Percentiles rank a stretch among this genome's conserved stretches.
Conservation (phyloP, 2,888 invertebrate species). For the Panzeria rudis region DNA sequence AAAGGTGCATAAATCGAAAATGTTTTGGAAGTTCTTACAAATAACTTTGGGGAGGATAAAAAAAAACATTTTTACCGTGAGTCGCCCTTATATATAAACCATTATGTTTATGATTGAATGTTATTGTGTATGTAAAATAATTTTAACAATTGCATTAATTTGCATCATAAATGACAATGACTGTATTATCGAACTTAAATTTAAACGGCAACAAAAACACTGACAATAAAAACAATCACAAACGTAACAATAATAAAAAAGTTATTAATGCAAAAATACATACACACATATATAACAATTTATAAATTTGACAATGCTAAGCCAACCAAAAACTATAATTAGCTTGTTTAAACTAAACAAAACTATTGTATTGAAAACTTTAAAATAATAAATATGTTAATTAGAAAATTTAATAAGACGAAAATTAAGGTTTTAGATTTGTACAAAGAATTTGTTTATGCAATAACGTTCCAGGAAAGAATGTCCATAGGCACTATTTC, state of each 20-base stretch:
- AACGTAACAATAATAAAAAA: not conserved
- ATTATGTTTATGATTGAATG: constrained; percentile 10
- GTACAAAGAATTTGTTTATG: no score
- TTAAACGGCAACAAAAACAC: constrained; percentile 19
- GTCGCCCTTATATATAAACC: not conserved
- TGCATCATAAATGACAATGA: constrained; percentile 64
- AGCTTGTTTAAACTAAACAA: no score
- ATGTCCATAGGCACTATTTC: no score
- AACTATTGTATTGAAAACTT: no score
- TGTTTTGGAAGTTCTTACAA: no score
- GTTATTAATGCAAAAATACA: not conserved
- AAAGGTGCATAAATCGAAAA: no score
- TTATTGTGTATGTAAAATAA: constrained; percentile 28
- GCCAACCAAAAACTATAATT: not conserved
- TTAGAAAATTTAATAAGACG: no score
- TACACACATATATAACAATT: not conserved
- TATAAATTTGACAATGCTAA: not conserved
- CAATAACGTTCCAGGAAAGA: no score
- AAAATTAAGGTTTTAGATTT: no score
- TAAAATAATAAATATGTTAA: no score
- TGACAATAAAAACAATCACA: constrained; percentile 20
- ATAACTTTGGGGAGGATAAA: no score
- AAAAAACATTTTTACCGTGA: no score
- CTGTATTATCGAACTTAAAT: constrained; percentile 51
- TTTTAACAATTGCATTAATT: constrained; percentile 64